These are phyloP conservation scores for Esox niger DNA, from an alignment of 2,113 vertebrate genomes.

Conservation along the genomic window DNA sequence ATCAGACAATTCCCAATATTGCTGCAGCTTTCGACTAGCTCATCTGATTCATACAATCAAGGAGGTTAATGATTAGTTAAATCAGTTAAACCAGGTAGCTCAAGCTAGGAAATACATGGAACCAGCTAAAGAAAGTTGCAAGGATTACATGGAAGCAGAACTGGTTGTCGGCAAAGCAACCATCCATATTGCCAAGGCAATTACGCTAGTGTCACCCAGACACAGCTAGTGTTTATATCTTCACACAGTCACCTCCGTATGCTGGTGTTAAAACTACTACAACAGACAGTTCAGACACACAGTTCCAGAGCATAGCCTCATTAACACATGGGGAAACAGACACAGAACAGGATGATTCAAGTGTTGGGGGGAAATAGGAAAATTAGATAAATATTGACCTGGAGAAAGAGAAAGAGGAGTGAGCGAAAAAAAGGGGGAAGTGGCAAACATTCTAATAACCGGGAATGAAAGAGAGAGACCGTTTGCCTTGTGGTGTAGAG, in stretches of 20 bases:
- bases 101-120: no score
- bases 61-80: no score
- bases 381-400: no score
- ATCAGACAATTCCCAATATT: no score
- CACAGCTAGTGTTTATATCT: neutral
- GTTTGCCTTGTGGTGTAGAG: neutral
- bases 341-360: neutral
- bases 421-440: neutral
- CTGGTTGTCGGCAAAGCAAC: neutral
- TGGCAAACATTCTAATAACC: no score
- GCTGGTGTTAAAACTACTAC: conserved; percentile 3
- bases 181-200: neutral
- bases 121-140: no score
- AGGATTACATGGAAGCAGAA: no score
- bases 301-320: conserved; percentile 3
- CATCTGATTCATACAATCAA: no score
- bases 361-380: no score
- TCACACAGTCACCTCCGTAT: neutral
- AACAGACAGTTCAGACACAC: conserved; percentile 9
- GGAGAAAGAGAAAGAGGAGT: neutral
- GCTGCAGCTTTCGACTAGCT: no score
- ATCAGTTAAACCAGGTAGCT: no score
- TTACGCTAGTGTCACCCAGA: neutral
- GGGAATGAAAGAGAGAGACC: neutral
- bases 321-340: conserved; percentile 23